Percentiles rank a stretch among this genome's conserved stretches.
Conservation (phyloP, 2,888 invertebrate species). For the Drosophila prolongata region DNA sequence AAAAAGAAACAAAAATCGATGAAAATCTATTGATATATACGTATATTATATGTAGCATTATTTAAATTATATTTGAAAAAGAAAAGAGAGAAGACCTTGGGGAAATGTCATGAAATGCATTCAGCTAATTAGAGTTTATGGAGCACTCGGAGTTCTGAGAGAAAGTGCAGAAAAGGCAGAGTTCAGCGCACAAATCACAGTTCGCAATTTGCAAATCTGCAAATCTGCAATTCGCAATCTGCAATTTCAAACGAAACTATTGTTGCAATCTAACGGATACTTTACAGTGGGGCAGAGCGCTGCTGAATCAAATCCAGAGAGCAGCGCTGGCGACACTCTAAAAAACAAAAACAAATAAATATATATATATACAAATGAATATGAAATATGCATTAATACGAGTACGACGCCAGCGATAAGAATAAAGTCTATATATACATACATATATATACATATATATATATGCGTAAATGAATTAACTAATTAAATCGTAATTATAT, state of each 20-base stretch:
- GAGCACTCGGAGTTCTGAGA: conserved; percentile 21
- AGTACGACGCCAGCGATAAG: conserved; percentile 29
- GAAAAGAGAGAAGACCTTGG: conserved; percentile 32
- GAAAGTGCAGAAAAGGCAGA: conserved; percentile 7
- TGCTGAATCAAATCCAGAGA: conserved; percentile 39
- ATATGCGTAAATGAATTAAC: conserved; percentile 45
- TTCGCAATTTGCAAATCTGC: conserved; percentile 12
- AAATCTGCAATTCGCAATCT: conserved; percentile 27
- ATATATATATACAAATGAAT: conserved; percentile 42
- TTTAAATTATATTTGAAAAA: conserved; percentile 54
- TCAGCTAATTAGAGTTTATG: conserved; percentile 48
- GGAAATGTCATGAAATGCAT: conserved; percentile 51
- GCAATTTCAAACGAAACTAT: conserved; percentile 45
- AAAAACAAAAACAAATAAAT: conserved; percentile 41
- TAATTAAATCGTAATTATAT: conserved; percentile 54
- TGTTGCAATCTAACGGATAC: conserved; percentile 56
- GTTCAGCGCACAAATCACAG: conserved; percentile 33
- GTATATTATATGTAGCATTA: conserved; percentile 66
- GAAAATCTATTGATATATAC: conserved; percentile 63
- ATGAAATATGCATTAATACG: conserved; percentile 45
- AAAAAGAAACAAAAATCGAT: conserved; percentile 48
- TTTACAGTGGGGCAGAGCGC: conserved; percentile 55
- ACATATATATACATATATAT: conserved; percentile 12
- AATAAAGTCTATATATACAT: conserved; percentile 37
- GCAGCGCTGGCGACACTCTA: conserved; percentile 57